Base-by-base conservation (phyloP, 1,140 invertebrate genomes). In the Drosophila lini region DNA sequence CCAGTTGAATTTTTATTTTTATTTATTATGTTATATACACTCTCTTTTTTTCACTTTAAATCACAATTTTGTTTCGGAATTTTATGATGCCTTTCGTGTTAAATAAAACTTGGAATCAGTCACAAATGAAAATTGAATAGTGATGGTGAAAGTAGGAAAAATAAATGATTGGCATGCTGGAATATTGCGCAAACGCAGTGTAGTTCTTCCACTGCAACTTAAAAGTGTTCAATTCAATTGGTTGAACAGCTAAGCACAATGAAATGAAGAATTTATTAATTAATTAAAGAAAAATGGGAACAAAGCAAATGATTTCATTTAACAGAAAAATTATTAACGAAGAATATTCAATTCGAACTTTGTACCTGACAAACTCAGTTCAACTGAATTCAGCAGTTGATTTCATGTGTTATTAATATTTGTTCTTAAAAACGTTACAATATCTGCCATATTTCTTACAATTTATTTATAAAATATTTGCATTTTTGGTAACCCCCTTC, bases 71-170 rank as follows among this genome's bases (percentile, higher is more conserved):
- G 41, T 44, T 62, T 73, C 50, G 42, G 41, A 48, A 40, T 53
- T 67, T 61, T 64, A 71, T 62, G 62, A 59, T 84, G 58, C 48
- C 68, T 81, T 77, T 77, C 22, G 64, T n/a, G 47, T 41, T 44
- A 73, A 81, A 81, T 64, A 81, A 70, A 75, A 85, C 50, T 81
- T 41, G 63, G 63, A 86, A 63, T 50, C 47, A 69, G 61, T 74
- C 22, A 57, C 31, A 53, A 78, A 70, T 44, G 42, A 60, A 79
- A 62, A 58, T 69, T 42, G n/a, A 74, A 75, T 74, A 13, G 42
- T 36, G 13, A 22, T 40, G 45, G 62, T 62, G 22, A 53, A 64
- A 44, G 25, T n/a, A 19, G 53, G 34, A 19, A 34, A 73, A 80
- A 60, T 41, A 44, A 80, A 41, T 28, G 19, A 60, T 34, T 47